Evolutionary conservation across 2,113 vertebrate species (phyloP), one percentile per base, ranked within the genome.

Genomic region (Alethe castanea): DNA sequence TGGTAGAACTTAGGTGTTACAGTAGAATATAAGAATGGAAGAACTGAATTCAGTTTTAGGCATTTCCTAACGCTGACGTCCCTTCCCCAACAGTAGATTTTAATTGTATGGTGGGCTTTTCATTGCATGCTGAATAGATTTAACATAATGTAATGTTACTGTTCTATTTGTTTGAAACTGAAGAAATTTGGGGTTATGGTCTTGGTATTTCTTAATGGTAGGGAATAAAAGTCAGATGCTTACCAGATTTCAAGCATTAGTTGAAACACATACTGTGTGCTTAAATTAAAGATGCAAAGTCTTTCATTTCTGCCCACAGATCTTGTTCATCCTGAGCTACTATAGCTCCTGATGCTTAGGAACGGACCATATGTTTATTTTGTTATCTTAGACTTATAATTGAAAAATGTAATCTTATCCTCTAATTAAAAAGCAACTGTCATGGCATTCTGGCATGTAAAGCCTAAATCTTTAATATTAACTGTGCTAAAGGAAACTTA

Each of bases 251-350:
- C 70, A 95, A 29, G 17, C 36, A 42, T 95, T 91, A 73, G 42
- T 71, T 91, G 40, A 93, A 91, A 86, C 36, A 28, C 76, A 57
- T 80, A 61, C 53, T 95, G 38, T 77, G 54, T 93, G 38, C 61
- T 93, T 81, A 91, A 81, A 93, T 94, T 87, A 90, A 90, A 96
- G 81, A 80, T 88, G 19, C 88, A 86, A 94, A 82, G 36, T 77
- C 56, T 91, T 91, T 87, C 31, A 35, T 80, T 83, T 93, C 57
- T 85, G 60, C 36, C 77, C 71, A 25, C 25, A 14, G 72, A 94
- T 61, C 78, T 80, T 94, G 70, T 96, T 97, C 78, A 70, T 97
- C 64, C 92, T 96, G 80, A 59, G 67, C 83, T 95, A 84, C 94
- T 95, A 31, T 80, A 93, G 57, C 82, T 66, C 71, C 48, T 78